Evolutionary conservation across 1,140 invertebrate genomes (phyloP).

Genomic region (Danaus melanippus): DNA sequence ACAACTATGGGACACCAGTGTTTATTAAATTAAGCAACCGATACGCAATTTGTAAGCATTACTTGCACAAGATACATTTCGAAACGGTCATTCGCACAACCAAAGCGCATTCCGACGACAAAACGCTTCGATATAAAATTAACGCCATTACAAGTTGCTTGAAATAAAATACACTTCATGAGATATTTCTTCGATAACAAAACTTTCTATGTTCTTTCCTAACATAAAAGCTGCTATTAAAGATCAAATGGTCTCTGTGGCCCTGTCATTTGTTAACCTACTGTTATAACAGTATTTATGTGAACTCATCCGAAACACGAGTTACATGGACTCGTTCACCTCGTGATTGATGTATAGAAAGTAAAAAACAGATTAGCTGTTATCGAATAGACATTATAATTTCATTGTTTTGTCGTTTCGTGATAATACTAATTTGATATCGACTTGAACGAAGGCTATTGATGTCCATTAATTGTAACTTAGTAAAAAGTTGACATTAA

Average conservation of each 20-base stretch:
- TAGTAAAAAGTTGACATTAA: background rate
- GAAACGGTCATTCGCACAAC: constrained; percentile 11
- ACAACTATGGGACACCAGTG: constrained; percentile 41
- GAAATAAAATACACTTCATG: background rate
- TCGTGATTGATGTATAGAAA: constrained; percentile 63
- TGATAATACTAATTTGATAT: constrained; percentile 5
- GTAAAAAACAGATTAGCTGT: constrained; percentile 37
- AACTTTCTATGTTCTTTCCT: constrained; percentile 11
- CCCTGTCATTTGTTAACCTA: constrained; percentile 36
- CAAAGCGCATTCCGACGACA: constrained; percentile 11
- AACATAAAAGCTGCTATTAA: constrained; percentile 12
- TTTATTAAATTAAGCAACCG: constrained; percentile 35
- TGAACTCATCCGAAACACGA: constrained; percentile 46
- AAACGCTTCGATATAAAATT: constrained; percentile 2
- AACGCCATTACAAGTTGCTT: background rate
- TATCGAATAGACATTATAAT: constrained; percentile 32
- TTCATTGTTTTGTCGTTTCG: constrained; percentile 33
- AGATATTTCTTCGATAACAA: background rate
- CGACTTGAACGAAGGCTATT: constrained; percentile 3
- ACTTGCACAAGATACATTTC: constrained; percentile 13
- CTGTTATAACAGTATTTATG: constrained; percentile 44
- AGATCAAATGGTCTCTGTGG: constrained; percentile 31
- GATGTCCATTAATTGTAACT: background rate
- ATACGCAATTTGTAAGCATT: constrained; percentile 5
- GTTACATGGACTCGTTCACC: constrained; percentile 36